phyloP scores from a whole-genome alignment of 2,888 invertebrate genomes.

The Neoitamus cyanurus region DNA sequence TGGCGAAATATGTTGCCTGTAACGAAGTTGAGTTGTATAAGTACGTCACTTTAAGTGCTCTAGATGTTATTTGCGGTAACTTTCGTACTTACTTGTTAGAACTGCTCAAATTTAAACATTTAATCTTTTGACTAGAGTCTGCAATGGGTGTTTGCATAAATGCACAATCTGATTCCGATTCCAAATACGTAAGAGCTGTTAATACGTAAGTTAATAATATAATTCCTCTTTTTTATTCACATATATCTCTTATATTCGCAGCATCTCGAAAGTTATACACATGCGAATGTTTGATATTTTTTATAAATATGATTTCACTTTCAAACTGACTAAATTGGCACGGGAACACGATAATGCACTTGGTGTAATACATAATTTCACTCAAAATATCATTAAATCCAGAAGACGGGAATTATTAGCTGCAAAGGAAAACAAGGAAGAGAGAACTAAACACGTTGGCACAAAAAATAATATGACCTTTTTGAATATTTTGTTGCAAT shows the following conservation, averaged over 20 bases:
- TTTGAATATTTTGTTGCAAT: constrained; percentile 74
- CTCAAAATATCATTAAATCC: constrained; percentile 69
- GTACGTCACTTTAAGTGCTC: background rate
- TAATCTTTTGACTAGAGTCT: constrained; percentile 72
- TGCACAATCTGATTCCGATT: constrained; percentile 76
- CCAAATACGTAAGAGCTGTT: constrained; percentile 80
- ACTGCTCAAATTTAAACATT: background rate
- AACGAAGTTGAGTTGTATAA: background rate
- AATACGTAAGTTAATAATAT: constrained; percentile 69
- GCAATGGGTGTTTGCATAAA: constrained; percentile 84
- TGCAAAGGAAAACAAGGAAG: constrained; percentile 44
- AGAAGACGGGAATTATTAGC: constrained; percentile 63
- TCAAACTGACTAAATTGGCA: constrained; percentile 70
- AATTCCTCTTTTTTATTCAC: background rate
- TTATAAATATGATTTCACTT: constrained; percentile 61
- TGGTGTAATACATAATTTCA: constrained; percentile 68
- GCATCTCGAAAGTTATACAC: constrained; percentile 62
- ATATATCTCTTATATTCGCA: background rate
- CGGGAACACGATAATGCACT: constrained; percentile 68
- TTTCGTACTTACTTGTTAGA: background rate
- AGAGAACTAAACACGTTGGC: constrained; percentile 63
- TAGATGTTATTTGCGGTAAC: constrained; percentile 47
- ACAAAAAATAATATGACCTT: constrained; percentile 74
- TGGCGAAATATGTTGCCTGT: background rate
- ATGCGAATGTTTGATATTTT: constrained; percentile 64